Conservation (phyloP, 1,140 invertebrate species). For the Drosophila nasuta region DNA sequence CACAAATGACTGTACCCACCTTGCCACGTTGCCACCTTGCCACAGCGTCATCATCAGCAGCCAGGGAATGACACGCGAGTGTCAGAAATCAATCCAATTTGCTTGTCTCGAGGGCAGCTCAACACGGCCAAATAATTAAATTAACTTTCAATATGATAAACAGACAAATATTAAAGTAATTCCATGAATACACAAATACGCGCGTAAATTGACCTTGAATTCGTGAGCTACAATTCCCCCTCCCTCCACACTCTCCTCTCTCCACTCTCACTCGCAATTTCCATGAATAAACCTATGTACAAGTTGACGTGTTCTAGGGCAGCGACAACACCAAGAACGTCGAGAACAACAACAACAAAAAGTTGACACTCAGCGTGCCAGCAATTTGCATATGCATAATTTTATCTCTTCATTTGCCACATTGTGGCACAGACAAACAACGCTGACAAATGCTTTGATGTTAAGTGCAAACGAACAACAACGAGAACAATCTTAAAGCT, state of each 20-base stretch:
- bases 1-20: slow-evolving; percentile 29
- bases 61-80: slow-evolving; percentile 17
- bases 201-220: slow-evolving; percentile 23
- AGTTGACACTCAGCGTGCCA: slow-evolving; percentile 11
- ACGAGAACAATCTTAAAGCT: background rate
- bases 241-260: too few relatives aligned
- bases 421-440: slow-evolving; percentile 17
- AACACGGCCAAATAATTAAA: slow-evolving; percentile 24
- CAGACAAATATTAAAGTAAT: slow-evolving; percentile 12
- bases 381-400: slow-evolving; percentile 24
- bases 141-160: slow-evolving; percentile 22
- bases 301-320: background rate
- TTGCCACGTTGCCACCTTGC: background rate
- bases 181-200: background rate
- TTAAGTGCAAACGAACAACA: slow-evolving; percentile 7
- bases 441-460: slow-evolving; percentile 26
- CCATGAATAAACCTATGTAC: background rate
- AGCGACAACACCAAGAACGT: background rate
- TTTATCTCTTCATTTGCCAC: slow-evolving; percentile 14
- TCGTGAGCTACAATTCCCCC: background rate
- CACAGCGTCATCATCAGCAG: slow-evolving; percentile 12
- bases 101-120: slow-evolving; percentile 13
- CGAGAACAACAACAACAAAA: background rate
- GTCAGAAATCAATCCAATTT: slow-evolving; percentile 38
- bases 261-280: background rate